These are phyloP conservation scores for Orthonychiurus folsomi DNA, from an alignment of 2,888 invertebrate species.

Conservation along the genomic window DNA sequence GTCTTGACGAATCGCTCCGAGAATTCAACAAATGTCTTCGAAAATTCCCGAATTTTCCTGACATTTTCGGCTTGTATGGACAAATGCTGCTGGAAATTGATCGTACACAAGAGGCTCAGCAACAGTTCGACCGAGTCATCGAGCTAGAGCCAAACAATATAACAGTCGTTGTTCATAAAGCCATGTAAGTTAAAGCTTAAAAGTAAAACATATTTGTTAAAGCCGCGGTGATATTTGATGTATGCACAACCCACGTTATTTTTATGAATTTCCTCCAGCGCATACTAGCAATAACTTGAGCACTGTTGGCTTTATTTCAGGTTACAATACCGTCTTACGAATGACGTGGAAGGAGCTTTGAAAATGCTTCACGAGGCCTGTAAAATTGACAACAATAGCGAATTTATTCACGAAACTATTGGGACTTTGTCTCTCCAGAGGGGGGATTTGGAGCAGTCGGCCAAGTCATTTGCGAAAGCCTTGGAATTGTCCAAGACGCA, in stretches of 20 bases:
- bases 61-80: conserved; percentile 6
- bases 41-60: conserved; percentile 7
- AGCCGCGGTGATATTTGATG: too few relatives aligned
- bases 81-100: conserved; percentile 71
- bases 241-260: too few relatives aligned
- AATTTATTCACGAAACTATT: conserved; percentile 88
- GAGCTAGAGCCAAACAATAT: conserved; percentile 77
- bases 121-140: conserved; percentile 68
- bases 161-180: conserved; percentile 76
- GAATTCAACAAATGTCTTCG: conserved; percentile 7
- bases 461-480: conserved; percentile 75
- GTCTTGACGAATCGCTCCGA: not conserved
- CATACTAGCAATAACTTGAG: too few relatives aligned
- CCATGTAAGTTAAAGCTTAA: too few relatives aligned
- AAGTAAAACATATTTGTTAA: too few relatives aligned
- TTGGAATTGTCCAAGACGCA: conserved; percentile 74
- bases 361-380: conserved; percentile 71
- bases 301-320: too few relatives aligned
- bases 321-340: conserved; percentile 60
- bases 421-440: conserved; percentile 69
- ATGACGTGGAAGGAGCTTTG: conserved; percentile 69
- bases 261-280: too few relatives aligned
- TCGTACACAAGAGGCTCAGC: conserved; percentile 72
- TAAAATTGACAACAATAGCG: conserved; percentile 80
- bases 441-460: conserved; percentile 1